Percentiles rank a stretch among this genome's conserved stretches.
phyloP scores from a whole-genome alignment of 2,888 invertebrate genomes.

The Pterostichus madidus region DNA sequence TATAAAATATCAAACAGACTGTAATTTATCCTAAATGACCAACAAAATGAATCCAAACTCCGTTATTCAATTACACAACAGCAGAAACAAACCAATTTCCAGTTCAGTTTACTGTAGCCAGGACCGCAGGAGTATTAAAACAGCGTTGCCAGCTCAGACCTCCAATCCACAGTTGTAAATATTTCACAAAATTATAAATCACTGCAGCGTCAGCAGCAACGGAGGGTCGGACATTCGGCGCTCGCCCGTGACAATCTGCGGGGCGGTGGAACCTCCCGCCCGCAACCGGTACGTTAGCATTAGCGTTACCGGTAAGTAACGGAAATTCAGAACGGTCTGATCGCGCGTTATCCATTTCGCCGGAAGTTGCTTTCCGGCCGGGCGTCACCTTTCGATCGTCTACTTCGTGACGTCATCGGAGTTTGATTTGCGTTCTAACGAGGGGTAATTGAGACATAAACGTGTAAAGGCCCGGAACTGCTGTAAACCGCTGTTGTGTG shows the following conservation, averaged over 20 bases:
- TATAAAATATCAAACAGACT: no score
- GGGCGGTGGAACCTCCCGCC: background rate
- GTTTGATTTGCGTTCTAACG: conserved; percentile 61
- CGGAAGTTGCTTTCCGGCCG: conserved; percentile 55
- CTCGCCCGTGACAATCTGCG: conserved; percentile 3
- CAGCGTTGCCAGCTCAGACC: background rate
- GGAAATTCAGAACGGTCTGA: conserved; percentile 58
- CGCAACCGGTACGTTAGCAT: no score
- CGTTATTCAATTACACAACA: background rate
- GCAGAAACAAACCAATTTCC: background rate
- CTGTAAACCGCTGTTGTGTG: conserved; percentile 35
- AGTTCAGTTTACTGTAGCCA: background rate
- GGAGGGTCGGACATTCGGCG: background rate
- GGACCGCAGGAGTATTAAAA: no score
- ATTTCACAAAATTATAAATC: conserved; percentile 32
- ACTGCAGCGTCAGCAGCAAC: background rate
- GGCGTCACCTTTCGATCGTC: conserved; percentile 54
- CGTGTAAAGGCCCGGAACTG: conserved; percentile 12
- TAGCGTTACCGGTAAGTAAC: conserved; percentile 29
- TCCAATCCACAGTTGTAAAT: conserved; percentile 17
- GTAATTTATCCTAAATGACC: no score
- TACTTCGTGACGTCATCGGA: conserved; percentile 16
- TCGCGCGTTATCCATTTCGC: conserved; percentile 55
- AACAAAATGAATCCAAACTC: background rate
- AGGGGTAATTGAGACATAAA: conserved; percentile 54